phyloP scores from a whole-genome alignment of 2,888 invertebrate species.

The Fabriciana adippe region DNA sequence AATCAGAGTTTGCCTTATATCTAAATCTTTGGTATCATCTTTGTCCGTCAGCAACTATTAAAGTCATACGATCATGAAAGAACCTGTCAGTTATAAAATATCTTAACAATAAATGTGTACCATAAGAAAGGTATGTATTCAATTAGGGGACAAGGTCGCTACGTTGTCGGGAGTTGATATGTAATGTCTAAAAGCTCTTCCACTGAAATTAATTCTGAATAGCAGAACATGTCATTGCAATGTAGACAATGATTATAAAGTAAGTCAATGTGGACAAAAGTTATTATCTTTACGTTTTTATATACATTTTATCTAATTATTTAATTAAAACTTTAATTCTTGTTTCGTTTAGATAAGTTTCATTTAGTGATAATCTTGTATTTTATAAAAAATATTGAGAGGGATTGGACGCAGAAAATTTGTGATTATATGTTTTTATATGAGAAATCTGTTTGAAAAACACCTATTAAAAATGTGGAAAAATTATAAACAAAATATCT shows the following conservation, averaged over 20 bases:
- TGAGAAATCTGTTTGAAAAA: too few relatives aligned
- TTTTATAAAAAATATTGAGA: too few relatives aligned
- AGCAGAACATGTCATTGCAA: constrained; percentile 3
- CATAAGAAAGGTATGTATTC: constrained; percentile 26
- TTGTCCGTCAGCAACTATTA: neutral
- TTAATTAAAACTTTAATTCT: too few relatives aligned
- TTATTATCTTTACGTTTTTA: too few relatives aligned
- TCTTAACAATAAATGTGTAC: constrained; percentile 30
- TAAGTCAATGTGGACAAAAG: too few relatives aligned
- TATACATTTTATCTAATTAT: too few relatives aligned
- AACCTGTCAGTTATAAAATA: constrained; percentile 32
- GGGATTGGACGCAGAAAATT: too few relatives aligned
- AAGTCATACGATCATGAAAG: constrained; percentile 22
- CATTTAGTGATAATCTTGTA: too few relatives aligned
- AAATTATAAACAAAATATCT: too few relatives aligned
- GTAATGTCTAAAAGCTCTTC: constrained; percentile 23
- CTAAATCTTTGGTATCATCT: neutral
- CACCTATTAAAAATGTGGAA: too few relatives aligned
- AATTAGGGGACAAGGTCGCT: constrained; percentile 26
- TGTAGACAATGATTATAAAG: neutral
- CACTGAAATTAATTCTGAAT: constrained; percentile 17
- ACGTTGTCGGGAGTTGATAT: constrained; percentile 25
- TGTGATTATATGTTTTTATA: too few relatives aligned
- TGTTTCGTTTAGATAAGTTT: too few relatives aligned
- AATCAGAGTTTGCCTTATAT: neutral